Percentiles rank a stretch among this genome's conserved stretches.
Evolutionary conservation across 2,797 vertebrate genomes (phyloP).

Genomic region (Vespertilio murinus): DNA sequence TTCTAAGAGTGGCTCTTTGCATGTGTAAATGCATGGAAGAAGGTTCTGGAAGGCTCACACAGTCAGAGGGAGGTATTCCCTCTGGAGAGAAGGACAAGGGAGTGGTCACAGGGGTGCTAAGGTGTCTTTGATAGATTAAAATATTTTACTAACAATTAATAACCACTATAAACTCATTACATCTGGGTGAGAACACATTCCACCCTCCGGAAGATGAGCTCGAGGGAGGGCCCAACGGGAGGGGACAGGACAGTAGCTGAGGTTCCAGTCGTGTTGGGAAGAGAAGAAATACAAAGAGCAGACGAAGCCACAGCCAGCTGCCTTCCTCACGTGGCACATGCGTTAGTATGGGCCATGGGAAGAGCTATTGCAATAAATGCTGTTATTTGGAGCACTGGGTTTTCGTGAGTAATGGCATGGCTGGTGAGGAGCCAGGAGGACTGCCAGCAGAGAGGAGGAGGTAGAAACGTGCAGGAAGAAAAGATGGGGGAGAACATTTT

Average conservation of each 20-base stretch:
- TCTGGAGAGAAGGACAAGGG: not conserved
- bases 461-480: not conserved
- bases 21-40: not conserved
- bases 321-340: not conserved
- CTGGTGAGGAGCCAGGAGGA: not conserved
- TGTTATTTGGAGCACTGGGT: not conserved
- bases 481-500: not conserved
- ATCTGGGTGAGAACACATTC: fast-evolving
- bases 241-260: not conserved
- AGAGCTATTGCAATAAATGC: not conserved
- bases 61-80: not conserved
- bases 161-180: not conserved
- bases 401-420: not conserved
- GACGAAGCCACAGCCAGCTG: not conserved
- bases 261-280: not conserved
- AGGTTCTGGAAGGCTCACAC: not conserved
- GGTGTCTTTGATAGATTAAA: no score
- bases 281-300: not conserved
- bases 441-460: not conserved
- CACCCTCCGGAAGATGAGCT: not conserved
- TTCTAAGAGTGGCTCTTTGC: not conserved
- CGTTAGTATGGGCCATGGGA: fast-evolving
- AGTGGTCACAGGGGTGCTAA: not conserved
- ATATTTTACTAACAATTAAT: not conserved
- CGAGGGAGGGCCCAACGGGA: not conserved